Evolutionary conservation across 2,888 invertebrate genomes (phyloP), one percentile per base, ranked within the genome.

Genomic region (Dicycla oo): DNA sequence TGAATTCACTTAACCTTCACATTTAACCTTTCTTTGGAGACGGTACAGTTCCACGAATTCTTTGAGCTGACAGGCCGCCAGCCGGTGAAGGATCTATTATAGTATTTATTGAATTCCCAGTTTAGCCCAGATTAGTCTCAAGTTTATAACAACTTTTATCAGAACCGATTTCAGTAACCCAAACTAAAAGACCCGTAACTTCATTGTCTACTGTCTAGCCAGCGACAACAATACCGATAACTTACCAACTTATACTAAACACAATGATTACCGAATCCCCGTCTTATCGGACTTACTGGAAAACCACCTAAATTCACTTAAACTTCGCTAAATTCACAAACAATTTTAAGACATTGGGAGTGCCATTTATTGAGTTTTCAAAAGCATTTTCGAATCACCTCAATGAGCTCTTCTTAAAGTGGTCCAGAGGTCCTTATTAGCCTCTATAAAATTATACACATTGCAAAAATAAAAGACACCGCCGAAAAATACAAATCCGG

Each of bases 381-480:
- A 85, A 80, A 82, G 78, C 81, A 81, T 81, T 80, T 82, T 72
- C 67, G 64, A 76, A 82, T 80, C 75, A 78, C 38, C 75, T 89
- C 75, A 91, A 84, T 89, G 88, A 71, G 82, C 87, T 83, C 90
- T 86, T 64, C 90, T 86, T 70, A 91, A 84, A 72, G 73, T 81
- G 47, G 70, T 81, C 90, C 89, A 89, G 3, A 85, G 67, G 7
- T 69, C 72, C 60, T 83, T 88, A 74, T 88, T 90, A 26, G 74
- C 60, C n/a, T 86, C 84, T 71, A 91, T 79, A 76, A 88, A 87
- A 69, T 82, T 78, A 67, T 87, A 90, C 56, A 93, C 73, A 34
- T 86, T 79, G 40, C 83, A 90, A 56, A 90, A 89, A 72, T 94
- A 94, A 11, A 85, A 57, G 7, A 73, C 63, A n/a, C 90, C 83